Base-by-base conservation (phyloP, 2,113 vertebrate genomes). In the Pygoscelis adeliae region DNA sequence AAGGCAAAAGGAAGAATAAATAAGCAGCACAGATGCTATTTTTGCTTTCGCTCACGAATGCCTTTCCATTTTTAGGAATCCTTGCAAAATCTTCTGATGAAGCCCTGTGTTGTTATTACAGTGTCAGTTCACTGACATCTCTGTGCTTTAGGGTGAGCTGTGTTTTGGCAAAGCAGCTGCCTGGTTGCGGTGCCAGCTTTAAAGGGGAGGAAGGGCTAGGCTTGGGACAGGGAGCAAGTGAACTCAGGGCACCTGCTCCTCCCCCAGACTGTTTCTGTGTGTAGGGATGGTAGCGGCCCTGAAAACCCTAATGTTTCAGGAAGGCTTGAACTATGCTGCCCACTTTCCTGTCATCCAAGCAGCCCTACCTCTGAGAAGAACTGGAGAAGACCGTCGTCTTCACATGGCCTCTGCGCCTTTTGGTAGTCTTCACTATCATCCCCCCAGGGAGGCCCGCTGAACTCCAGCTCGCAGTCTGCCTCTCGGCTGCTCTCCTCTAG, bases 361-460 rank as follows among this genome's bases (percentile, higher is more conserved):
- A 93, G 74, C 32, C 66, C 79, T 98, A 98, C 98, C 98, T 98
- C 97, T 86, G 97, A 95, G 17, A 98, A 93, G 74, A 97, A 93
- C 58, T 96, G 97, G 13, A 97, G 90, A 67, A 97, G 58, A 62
- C 42, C 90, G 46, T 96, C 32, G 0, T 53, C 52, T 89, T 96
- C 97, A 93, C 53, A 36, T 69, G 89, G 83, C 12, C 76, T 87
- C 85, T 90, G n/a, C 87, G 93, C 85, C 85, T 97, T 76, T 47
- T 95, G 95, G 83, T 71, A 40, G 36, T 96, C 95, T 89, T 97
- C 91, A 80, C 76, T 93, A 27, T 82, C 93, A 74, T 88, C 72
- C 30, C 89, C 82, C 89, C 96, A 96, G 56, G 96, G 65, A n/a
- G 91, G 61, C 61, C 97, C 97, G 81, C 91, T 97, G 62, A 78